Conservation (phyloP, 2,797 vertebrate genomes). For the Eulemur albifrons region DNA sequence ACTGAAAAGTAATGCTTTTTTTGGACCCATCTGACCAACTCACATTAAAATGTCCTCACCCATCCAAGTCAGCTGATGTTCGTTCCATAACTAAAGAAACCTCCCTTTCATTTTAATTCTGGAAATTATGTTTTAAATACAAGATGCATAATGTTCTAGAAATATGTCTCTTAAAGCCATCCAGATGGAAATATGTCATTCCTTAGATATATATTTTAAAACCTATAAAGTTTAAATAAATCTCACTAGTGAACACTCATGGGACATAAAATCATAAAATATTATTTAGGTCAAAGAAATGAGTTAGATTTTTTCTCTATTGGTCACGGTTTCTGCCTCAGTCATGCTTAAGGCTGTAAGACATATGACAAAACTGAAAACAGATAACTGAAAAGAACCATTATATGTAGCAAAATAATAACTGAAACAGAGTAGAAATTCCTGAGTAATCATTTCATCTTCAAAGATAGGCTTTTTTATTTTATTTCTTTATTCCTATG, state of each 20-base stretch:
- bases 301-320: not conserved
- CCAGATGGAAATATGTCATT: not conserved
- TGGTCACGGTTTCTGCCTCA: not conserved
- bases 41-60: not conserved
- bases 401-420: not conserved
- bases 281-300: conserved; percentile 8
- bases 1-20: not conserved
- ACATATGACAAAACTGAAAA: not conserved
- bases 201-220: not conserved
- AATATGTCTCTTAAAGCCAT: not conserved
- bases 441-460: not conserved
- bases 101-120: not conserved
- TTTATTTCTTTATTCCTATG: not conserved
- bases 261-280: not conserved
- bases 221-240: not conserved
- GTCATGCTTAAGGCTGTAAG: not conserved
- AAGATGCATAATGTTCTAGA: not conserved
- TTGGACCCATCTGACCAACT: not conserved
- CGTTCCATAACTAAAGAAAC: not conserved
- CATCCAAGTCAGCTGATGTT: not conserved
- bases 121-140: not conserved
- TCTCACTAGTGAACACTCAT: not conserved
- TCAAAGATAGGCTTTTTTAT: not conserved
- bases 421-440: not conserved
- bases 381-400: not conserved